These are phyloP conservation scores for Garra rufa DNA, from an alignment of 2,113 vertebrate species.

Conservation along the genomic window DNA sequence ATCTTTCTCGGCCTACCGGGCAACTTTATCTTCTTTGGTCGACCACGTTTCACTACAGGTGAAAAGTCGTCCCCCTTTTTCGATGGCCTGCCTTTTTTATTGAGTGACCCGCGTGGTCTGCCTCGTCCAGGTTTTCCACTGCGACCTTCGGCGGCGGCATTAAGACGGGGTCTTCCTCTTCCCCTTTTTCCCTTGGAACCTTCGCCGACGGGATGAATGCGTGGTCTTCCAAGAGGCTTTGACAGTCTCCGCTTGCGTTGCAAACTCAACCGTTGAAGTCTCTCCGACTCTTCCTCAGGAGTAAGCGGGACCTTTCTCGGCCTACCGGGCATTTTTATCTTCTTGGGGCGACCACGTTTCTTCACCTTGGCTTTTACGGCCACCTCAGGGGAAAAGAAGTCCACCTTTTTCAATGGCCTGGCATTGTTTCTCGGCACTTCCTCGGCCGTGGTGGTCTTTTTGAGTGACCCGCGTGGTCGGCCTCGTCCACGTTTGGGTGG, in stretches of 20 bases:
- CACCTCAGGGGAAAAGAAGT: constrained; percentile 49
- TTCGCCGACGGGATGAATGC: constrained; percentile 46
- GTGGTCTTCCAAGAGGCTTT: constrained; percentile 57
- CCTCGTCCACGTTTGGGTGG: constrained; percentile 60
- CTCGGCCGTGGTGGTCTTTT: constrained; percentile 42
- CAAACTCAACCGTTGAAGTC: constrained; percentile 24
- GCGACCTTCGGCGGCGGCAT: no score
- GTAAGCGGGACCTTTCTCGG: constrained; percentile 57
- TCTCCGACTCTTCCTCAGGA: constrained; percentile 53
- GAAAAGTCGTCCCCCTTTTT: constrained; percentile 54
- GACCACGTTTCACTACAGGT: constrained; percentile 55
- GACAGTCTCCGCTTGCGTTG: constrained; percentile 43
- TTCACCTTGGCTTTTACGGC: constrained; percentile 37
- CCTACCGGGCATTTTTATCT: constrained; percentile 51
- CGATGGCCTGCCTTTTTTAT: constrained; percentile 53
- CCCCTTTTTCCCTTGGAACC: constrained; percentile 33
- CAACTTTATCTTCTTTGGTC: constrained; percentile 53
- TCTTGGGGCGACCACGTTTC: constrained; percentile 59
- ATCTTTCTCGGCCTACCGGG: constrained; percentile 56
- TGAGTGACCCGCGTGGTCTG: constrained; percentile 54
- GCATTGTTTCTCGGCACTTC: constrained; percentile 40
- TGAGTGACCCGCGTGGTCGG: constrained; percentile 55
- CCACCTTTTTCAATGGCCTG: constrained; percentile 54
- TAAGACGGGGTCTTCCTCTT: constrained; percentile 43
- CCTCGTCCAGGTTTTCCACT: constrained; percentile 57